Evolutionary conservation across 2,888 invertebrate species (phyloP).

Genomic region (Mayetiola destructor): DNA sequence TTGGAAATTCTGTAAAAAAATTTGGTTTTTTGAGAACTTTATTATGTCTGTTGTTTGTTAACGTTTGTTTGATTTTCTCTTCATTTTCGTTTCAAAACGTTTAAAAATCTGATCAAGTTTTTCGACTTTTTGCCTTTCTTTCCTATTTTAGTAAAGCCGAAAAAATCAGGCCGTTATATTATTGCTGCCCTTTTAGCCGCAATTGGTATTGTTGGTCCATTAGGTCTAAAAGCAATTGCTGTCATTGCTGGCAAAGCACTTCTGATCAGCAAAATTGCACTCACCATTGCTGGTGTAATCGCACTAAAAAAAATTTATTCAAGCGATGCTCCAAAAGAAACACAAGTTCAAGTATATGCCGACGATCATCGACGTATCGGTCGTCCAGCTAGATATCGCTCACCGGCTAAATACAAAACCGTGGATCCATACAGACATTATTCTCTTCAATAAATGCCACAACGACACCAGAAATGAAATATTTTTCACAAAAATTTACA

Average conservation of each 20-base stretch:
- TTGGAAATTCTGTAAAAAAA: too few species aligned
- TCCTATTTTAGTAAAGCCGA: slow-evolving; percentile 31
- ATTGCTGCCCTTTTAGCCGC: slow-evolving; percentile 47
- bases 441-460: slow-evolving; percentile 31
- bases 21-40: too few species aligned
- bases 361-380: slow-evolving; percentile 40
- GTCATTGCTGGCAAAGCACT: slow-evolving; percentile 57
- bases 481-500: too few species aligned
- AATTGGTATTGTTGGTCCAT: slow-evolving; percentile 52
- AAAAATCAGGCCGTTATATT: slow-evolving; percentile 41
- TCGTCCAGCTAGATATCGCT: neutral
- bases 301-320: slow-evolving; percentile 58
- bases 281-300: slow-evolving; percentile 56
- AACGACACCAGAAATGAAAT: neutral
- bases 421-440: slow-evolving; percentile 47
- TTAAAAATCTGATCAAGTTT: neutral
- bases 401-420: slow-evolving; percentile 19
- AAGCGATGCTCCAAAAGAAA: slow-evolving; percentile 43
- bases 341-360: slow-evolving; percentile 54
- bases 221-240: slow-evolving; percentile 53
- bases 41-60: neutral
- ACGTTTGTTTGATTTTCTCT: neutral
- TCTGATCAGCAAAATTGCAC: slow-evolving; percentile 55
- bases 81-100: neutral
- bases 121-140: slow-evolving; percentile 3